Evolutionary conservation across 2,797 vertebrate genomes (phyloP), one percentile per base, ranked within the genome.

Genomic region (Taeniopygia guttata): DNA sequence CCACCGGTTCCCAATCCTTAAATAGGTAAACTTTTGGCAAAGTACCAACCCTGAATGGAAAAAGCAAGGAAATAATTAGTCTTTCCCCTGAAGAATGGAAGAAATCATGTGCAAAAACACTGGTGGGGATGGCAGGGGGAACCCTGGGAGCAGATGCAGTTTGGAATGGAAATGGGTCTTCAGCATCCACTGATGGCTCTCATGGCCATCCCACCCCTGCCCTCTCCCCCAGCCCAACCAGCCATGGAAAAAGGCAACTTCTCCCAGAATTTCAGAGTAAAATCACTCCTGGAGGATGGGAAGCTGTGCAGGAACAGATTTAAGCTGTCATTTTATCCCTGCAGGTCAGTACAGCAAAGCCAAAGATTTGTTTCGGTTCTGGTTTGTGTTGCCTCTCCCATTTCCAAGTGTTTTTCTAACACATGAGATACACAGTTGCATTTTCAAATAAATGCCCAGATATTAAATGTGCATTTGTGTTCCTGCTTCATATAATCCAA

Each of bases 51-150:
- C 16, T 5, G 16, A 77, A 84, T 64, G 78, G 78, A 92, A 93
- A 87, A 94, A 87, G 38, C 63, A 89, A 85, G 94, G 91, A 87
- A 96, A 80, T 63, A 85, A 94, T 91, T 84, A 93, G 25, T 46
- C 16, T 67, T 77, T 27, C 25, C 25, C 30, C 69, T 85, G 60
- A 49, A 87, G 79, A 89, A 85, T 7, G 52, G 36, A 85, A 74
- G 60, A 42, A 93, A 90, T 40, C 48, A 30, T 1, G 32, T 5
- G 45, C 36, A 91, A 80, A 62, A 91, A 63, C 48, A n/a, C 12
- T 36, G 43, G 34, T 56, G 88, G 67, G 25, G 52, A 76, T 10
- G 52, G 87, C 63, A 67, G 70, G 55, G 84, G 25, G 40, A 54
- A 75, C 16, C 58, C 76, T 51, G 25, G 51, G 20, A 81, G 46